Conservation (phyloP, 2,888 invertebrate genomes). For the Harpalus rubripes region DNA sequence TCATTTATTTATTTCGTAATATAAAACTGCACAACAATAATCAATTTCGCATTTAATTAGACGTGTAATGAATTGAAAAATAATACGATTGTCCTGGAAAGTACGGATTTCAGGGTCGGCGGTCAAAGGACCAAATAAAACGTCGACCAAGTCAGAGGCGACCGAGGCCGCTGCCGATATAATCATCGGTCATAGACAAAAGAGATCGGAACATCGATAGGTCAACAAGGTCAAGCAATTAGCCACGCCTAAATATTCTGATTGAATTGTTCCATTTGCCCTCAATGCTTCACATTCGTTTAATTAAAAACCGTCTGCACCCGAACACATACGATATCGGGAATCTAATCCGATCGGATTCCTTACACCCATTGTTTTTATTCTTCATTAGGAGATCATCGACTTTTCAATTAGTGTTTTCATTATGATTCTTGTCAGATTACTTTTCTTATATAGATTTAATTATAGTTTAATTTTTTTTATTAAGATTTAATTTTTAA, state of each 20-base stretch:
- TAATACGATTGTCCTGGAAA: neutral
- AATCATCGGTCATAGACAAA: constrained; percentile 44
- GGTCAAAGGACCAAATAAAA: constrained; percentile 26
- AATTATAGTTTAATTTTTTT: too few relatives aligned
- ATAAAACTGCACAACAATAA: neutral
- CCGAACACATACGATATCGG: neutral
- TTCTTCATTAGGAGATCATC: neutral
- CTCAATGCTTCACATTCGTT: neutral
- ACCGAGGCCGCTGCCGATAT: constrained; percentile 5
- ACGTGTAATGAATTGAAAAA: neutral
- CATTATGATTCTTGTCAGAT: neutral
- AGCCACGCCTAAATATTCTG: constrained; percentile 36
- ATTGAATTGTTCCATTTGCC: constrained; percentile 28
- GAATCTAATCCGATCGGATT: neutral
- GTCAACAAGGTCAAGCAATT: constrained; percentile 44
- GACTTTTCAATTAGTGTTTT: neutral
- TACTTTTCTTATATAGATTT: neutral
- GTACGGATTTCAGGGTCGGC: neutral
- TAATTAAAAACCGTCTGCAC: constrained; percentile 21
- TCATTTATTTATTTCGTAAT: too few relatives aligned
- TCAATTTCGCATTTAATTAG: neutral
- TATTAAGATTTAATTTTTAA: too few relatives aligned
- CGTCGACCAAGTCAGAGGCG: neutral
- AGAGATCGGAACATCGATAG: constrained; percentile 42
- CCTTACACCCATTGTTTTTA: neutral